A percentile compares a stretch with the other conserved stretches of the same genome.
Conservation (phyloP, 2,113 vertebrate species). For the Pluvianellus socialis region DNA sequence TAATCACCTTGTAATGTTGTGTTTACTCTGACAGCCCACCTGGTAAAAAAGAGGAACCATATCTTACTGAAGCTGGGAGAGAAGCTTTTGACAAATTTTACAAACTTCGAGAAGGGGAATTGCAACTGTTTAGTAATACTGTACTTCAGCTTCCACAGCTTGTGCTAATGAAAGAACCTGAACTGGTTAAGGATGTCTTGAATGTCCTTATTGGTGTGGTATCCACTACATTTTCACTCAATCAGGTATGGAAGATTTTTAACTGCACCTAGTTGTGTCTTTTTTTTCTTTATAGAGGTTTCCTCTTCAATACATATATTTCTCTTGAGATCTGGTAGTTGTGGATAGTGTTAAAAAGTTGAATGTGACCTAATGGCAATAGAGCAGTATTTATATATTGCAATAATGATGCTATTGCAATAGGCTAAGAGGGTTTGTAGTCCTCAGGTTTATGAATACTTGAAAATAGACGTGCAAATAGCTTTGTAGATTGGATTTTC, state of each 20-base stretch:
- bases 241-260: conserved; percentile 73
- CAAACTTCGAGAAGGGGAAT: conserved; percentile 83
- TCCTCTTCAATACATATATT: background rate
- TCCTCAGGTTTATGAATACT: background rate
- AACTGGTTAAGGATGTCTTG: conserved; percentile 90
- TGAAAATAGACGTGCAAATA: background rate
- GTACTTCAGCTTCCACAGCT: conserved; percentile 77
- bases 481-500: background rate
- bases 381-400: background rate
- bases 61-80: conserved; percentile 91
- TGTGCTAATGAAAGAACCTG: conserved; percentile 82
- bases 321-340: background rate
- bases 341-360: background rate
- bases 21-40: conserved; percentile 81
- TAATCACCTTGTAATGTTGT: background rate
- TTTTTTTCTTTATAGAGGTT: background rate
- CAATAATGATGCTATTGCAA: background rate
- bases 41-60: conserved; percentile 87
- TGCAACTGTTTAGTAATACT: conserved; percentile 80
- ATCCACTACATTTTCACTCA: conserved; percentile 89
- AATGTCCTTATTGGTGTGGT: conserved; percentile 94
- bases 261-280: rapidly evolving
- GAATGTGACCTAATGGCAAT: background rate
- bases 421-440: background rate
- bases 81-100: conserved; percentile 92